Evolutionary conservation across 1,140 invertebrate species (phyloP), one percentile per base, ranked within the genome.

Genomic region (Drosophila mojavensis): DNA sequence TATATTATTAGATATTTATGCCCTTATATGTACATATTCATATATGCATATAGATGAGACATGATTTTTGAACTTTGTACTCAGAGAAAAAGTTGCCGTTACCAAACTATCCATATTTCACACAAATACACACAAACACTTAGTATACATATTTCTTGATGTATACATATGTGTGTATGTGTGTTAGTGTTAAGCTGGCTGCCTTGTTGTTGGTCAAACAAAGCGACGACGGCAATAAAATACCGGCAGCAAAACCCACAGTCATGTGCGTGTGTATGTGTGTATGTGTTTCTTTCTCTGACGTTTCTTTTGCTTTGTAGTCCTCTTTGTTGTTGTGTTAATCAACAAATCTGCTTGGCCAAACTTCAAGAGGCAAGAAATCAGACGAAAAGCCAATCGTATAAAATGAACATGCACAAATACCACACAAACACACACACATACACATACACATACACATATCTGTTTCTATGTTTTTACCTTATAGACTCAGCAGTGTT

Each of bases 291-390:
- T 69, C 53, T 17, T 48, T 39, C 43, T 63, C 41, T 70, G 41
- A 62, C 59, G 66, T 62, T 41, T 17, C 48, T 48, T 33, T 20
- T 15, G 30, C 15, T 33, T 51, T 51, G 17, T 67, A 24, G 15
- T 17, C 17, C 10, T 56, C 26, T 30, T 50, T 60, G 47, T 33
- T 68, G 59, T 51, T 67, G 64, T 51, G 53, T 72, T 72, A 72
- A 72, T 72, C 69, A 60, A 72, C 54, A 36, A 59, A 66, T 66
- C 45, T 20, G 55, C 62, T 66, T 72, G 33, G 36, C 39, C 69
- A 72, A 72, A 72, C 69, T 72, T 59, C 55, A 72, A 72, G 63
- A 39, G 63, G 54, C 69, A 33, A 50, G 60, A 58, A 56, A 63
- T 43, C 58, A 24, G 33, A 54, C 17, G 26, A 33, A 51, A 59